phyloP scores from a whole-genome alignment of 2,113 vertebrate genomes.

The Microcebus griseorufus region DNA sequence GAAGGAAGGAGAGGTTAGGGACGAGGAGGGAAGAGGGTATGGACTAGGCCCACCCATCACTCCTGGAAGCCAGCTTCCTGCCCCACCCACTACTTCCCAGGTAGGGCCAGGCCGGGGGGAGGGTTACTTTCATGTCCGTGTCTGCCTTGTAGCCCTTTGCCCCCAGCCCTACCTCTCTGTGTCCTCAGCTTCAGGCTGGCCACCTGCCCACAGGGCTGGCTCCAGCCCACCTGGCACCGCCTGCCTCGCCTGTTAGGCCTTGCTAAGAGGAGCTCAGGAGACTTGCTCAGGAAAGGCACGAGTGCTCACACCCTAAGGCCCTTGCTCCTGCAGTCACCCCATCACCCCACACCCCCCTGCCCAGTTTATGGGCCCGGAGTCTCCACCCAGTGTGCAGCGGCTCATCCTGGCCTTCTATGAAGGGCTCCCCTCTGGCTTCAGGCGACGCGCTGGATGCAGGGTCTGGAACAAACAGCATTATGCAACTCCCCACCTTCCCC shows the following conservation, averaged over 20 bases:
- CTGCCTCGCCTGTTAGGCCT: not conserved
- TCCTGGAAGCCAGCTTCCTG: not conserved
- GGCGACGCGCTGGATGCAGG: not conserved
- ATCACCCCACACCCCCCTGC: not conserved
- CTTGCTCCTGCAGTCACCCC: not conserved
- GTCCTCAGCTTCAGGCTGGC: not conserved
- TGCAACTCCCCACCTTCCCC: not conserved
- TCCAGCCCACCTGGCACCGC: not conserved
- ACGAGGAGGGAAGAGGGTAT: not conserved
- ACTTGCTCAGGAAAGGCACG: not conserved
- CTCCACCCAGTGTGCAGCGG: not conserved
- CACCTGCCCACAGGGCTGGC: not conserved
- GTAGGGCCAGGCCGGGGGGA: not conserved
- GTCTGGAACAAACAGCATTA: not conserved
- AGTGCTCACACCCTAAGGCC: not conserved
- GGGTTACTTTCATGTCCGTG: too few species aligned
- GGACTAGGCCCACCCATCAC: not conserved
- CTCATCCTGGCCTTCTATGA: not conserved
- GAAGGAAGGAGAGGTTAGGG: not conserved
- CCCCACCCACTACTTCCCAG: not conserved
- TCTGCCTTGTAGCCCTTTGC: not conserved
- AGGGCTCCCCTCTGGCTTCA: not conserved
- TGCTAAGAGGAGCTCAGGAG: not conserved
- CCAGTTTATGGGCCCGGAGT: not conserved
- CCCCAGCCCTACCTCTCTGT: not conserved